Evolutionary conservation across 2,888 invertebrate species (phyloP).

Genomic region (Epinotia demarniana): DNA sequence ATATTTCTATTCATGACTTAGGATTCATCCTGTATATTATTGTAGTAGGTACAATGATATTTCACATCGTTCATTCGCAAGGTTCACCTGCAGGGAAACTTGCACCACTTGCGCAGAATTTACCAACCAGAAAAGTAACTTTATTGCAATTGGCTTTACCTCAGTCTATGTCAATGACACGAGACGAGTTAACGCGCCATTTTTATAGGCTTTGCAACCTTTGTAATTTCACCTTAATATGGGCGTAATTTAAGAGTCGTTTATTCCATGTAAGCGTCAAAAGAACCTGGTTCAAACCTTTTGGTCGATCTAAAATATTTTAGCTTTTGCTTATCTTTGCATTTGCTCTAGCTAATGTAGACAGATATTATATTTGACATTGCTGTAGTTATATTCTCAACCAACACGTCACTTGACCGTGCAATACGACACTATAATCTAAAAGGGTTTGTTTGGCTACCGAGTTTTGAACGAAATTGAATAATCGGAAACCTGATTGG

Average conservation of each 20-base stretch:
- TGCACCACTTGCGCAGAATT: too few relatives aligned
- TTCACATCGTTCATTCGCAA: too few relatives aligned
- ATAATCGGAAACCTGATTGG: constrained; percentile 56
- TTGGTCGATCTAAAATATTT: not conserved
- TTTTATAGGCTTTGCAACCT: not conserved
- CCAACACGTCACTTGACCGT: not conserved
- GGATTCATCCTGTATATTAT: too few relatives aligned
- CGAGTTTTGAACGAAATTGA: constrained; percentile 47
- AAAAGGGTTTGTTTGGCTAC: constrained; percentile 33
- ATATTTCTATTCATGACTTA: too few relatives aligned
- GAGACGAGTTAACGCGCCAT: not conserved
- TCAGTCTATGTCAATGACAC: not conserved
- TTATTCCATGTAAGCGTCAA: not conserved
- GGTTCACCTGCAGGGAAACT: too few relatives aligned
- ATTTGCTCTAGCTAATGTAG: not conserved
- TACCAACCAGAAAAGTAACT: too few relatives aligned
- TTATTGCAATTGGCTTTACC: too few relatives aligned
- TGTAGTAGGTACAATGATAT: too few relatives aligned
- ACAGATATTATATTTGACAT: not conserved
- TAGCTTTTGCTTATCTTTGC: not conserved
- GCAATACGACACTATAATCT: not conserved
- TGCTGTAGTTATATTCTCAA: not conserved
- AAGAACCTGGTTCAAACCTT: not conserved
- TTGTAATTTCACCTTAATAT: not conserved
- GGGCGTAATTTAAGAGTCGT: not conserved